Base-by-base conservation (phyloP, 2,888 invertebrate genomes). In the Lamellibrachia satsuma region DNA sequence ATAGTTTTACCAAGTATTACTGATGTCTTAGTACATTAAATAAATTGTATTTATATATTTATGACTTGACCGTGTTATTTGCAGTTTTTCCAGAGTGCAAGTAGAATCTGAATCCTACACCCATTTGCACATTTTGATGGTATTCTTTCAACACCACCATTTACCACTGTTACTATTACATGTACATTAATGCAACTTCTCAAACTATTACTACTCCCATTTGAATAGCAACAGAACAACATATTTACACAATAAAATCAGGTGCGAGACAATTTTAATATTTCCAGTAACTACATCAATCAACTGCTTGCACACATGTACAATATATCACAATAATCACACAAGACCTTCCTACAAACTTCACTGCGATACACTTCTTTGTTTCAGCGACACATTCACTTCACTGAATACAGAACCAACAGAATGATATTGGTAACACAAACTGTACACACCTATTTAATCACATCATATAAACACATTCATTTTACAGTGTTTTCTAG, bases 241-340 rank as follows among this genome's bases (percentile, higher is more conserved):
- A 75, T 39, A 75, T n/a, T 1, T 7, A 55, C 75, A 22, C 75
- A 22, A 75, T 4, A 15, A 15, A 22, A 22, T 11, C 2, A 75
- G 15, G 75, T 75, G 75, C 75, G 75, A 75, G 22, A 75, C 75
- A 75, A 75, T 75, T 75, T 75, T 75, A 75, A 75, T 75, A 75
- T 75, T 75, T 75, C 22, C 75, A 75, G 75, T 75, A 75, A 75
- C 75, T 75, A 75, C 75, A 75, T 75, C 22, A n/a, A 75, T 75
- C 75, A 22, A 75, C n/a, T n/a, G 22, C 75, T 75, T 75, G 75
- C 75, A 15, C 22, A 1, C 22, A 60, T 1, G 22, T 75, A 75
- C 75, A 75, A 75, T 15, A 75, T 15, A 57, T 8, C 11, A 57
- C 75, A 75, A 75, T 22, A 75, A 75, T 75, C 75, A 75, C 75